Percentiles rank a stretch among this genome's conserved stretches.
Conservation (phyloP, 1,140 invertebrate genomes). For the Calephelis nemesis region DNA sequence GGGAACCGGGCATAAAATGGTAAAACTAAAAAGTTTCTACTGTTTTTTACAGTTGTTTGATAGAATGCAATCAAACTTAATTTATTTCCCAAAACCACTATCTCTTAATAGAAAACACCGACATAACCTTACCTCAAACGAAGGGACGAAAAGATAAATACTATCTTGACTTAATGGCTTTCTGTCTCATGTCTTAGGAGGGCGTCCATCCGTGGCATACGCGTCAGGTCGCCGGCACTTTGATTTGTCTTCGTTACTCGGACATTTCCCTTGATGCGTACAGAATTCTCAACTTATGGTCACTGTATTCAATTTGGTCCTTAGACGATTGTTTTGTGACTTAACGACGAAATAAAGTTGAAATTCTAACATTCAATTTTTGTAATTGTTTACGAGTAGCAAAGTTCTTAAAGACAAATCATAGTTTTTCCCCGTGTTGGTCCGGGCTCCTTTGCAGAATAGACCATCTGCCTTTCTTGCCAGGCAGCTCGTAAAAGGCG, state of each 20-base stretch:
- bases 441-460: too few relatives aligned
- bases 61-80: conserved; percentile 25
- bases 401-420: too few relatives aligned
- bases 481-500: too few relatives aligned
- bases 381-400: too few relatives aligned
- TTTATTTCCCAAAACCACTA: conserved; percentile 41
- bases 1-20: too few relatives aligned
- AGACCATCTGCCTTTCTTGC: too few relatives aligned
- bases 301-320: conserved; percentile 49
- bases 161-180: conserved; percentile 72
- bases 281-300: conserved; percentile 54
- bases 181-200: conserved; percentile 59
- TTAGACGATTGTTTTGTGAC: conserved; percentile 21
- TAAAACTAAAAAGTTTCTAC: neutral
- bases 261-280: conserved; percentile 57
- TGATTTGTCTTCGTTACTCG: conserved; percentile 77
- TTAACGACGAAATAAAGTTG: neutral
- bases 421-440: too few relatives aligned
- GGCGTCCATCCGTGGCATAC: conserved; percentile 53
- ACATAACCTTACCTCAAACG: conserved; percentile 45
- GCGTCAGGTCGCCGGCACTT: conserved; percentile 55
- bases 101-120: conserved; percentile 57
- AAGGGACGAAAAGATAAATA: conserved; percentile 66
- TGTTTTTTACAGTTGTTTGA: neutral
- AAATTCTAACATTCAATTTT: neutral